Percentiles rank a stretch among this genome's conserved stretches.
phyloP scores from a whole-genome alignment of 2,888 invertebrate genomes.

The Drosophila borealis region DNA sequence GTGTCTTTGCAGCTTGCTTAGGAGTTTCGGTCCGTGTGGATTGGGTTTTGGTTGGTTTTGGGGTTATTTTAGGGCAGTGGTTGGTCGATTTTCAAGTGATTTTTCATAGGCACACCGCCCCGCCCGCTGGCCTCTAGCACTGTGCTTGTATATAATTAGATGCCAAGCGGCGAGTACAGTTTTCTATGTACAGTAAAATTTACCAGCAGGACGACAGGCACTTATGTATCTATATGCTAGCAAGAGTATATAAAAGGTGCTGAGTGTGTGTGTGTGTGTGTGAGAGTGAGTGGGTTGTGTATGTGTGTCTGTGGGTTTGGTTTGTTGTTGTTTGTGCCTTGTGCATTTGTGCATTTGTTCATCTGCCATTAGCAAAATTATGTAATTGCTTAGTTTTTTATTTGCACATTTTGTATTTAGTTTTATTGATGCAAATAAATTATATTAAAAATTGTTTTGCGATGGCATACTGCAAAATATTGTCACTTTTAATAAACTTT shows the following conservation, averaged over 20 bases:
- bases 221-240: slow-evolving; percentile 37
- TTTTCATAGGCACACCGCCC: slow-evolving; percentile 54
- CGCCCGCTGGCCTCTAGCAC: slow-evolving; percentile 22
- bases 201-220: slow-evolving; percentile 43
- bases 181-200: slow-evolving; percentile 67
- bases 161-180: slow-evolving; percentile 65
- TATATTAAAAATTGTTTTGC: slow-evolving; percentile 3
- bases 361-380: slow-evolving; percentile 59
- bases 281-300: slow-evolving; percentile 15
- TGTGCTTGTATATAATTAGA: slow-evolving; percentile 71
- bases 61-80: slow-evolving; percentile 12
- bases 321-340: slow-evolving; percentile 32
- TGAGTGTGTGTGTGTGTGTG: background rate
- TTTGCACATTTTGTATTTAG: slow-evolving; percentile 13
- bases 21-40: slow-evolving; percentile 2
- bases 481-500: background rate
- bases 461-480: slow-evolving; percentile 1
- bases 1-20: slow-evolving; percentile 61
- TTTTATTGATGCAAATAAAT: slow-evolving; percentile 12
- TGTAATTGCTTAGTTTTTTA: slow-evolving; percentile 38
- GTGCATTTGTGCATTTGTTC: slow-evolving; percentile 37
- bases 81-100: slow-evolving; percentile 65
- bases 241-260: slow-evolving; percentile 43
- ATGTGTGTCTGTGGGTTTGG: slow-evolving; percentile 18
- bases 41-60: background rate